Conservation (phyloP, 1,140 invertebrate species). For the Drosophila ananassae region DNA sequence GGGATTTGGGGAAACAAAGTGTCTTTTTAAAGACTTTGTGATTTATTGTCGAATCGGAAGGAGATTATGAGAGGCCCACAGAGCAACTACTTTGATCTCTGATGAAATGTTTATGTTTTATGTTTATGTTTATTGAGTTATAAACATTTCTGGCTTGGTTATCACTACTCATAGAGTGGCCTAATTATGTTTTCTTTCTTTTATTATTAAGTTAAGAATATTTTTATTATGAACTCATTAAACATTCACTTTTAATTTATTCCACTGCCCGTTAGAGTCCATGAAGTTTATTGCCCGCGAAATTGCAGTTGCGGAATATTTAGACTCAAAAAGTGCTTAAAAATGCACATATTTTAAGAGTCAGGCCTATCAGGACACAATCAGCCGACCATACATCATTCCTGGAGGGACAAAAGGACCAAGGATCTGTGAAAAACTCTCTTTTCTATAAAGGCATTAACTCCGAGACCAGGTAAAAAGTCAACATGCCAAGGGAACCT, state of each 20-base stretch:
- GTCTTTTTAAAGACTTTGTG: slow-evolving; percentile 15
- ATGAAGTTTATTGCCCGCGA: not conserved
- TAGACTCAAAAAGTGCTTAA: not conserved
- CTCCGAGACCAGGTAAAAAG: slow-evolving; percentile 23
- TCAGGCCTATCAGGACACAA: slow-evolving; percentile 29
- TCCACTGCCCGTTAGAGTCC: not conserved
- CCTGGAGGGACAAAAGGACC: not conserved
- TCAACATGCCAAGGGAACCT: slow-evolving; percentile 25
- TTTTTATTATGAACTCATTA: not conserved
- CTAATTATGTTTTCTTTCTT: not conserved
- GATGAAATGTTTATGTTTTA: slow-evolving; percentile 21
- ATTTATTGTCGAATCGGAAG: slow-evolving; percentile 26
- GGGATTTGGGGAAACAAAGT: not conserved
- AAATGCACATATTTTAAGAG: slow-evolving; percentile 24
- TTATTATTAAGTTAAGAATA: not conserved
- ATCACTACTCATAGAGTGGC: not conserved
- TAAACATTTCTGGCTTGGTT: slow-evolving; percentile 15
- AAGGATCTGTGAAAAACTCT: slow-evolving; percentile 26
- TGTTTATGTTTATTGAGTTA: slow-evolving; percentile 21
- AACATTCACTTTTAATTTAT: not conserved
- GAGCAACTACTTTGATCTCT: slow-evolving; percentile 3
- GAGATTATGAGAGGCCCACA: slow-evolving; percentile 16
- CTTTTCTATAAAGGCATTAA: not conserved
- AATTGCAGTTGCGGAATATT: slow-evolving; percentile 6
- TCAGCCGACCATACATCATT: slow-evolving; percentile 27